Percentiles rank a stretch among this genome's conserved stretches.
phyloP scores from a whole-genome alignment of 2,113 vertebrate genomes.

The Caretta caretta region DNA sequence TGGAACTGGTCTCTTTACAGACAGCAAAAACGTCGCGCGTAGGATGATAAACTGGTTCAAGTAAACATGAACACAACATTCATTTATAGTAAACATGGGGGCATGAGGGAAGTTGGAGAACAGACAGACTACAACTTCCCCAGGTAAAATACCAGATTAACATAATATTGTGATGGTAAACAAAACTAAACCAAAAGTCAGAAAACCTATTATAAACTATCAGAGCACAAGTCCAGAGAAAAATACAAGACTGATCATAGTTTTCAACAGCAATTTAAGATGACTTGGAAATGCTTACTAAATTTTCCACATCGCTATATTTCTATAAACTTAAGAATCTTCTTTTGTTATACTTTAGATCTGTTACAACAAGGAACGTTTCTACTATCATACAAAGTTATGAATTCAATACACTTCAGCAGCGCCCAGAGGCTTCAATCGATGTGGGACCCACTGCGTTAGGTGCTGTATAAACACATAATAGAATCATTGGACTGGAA shows the following conservation, averaged over 20 bases:
- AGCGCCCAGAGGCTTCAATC: constrained; percentile 39
- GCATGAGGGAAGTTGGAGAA: not conserved
- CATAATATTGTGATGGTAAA: not conserved
- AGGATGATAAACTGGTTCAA: not conserved
- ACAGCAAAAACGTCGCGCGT: not conserved
- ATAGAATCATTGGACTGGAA: not conserved
- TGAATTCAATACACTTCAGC: not conserved
- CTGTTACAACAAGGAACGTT: constrained; percentile 9
- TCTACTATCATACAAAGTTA: not conserved
- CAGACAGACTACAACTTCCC: not conserved
- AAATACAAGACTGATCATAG: not conserved
- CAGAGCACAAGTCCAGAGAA: not conserved
- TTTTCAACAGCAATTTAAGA: not conserved
- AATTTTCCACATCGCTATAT: not conserved
- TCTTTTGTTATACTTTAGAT: not conserved
- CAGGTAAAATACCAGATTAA: not conserved
- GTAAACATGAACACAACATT: not conserved
- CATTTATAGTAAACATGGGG: not conserved
- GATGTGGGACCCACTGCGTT: not conserved
- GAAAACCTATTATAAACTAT: not conserved
- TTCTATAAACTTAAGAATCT: not conserved
- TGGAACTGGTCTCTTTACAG: not conserved
- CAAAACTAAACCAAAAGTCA: not conserved
- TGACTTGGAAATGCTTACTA: not conserved
- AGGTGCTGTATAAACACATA: not conserved